Percentiles rank a stretch among this genome's conserved stretches.
These are phyloP conservation scores for Coregonus ussuriensis DNA, from an alignment of 2,797 vertebrate genomes.

Conservation along the genomic window DNA sequence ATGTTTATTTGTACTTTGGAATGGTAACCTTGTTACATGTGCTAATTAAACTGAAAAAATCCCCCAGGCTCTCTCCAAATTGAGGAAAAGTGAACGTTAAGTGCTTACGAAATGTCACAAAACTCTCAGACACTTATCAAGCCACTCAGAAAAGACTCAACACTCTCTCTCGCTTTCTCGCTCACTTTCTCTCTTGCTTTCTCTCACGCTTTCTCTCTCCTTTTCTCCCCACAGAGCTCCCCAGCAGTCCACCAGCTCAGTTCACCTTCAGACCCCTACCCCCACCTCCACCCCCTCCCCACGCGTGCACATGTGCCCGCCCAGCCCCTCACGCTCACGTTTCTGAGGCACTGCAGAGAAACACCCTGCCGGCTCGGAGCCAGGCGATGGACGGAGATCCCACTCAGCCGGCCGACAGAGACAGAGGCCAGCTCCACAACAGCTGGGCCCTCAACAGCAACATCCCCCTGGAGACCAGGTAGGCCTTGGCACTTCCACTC, in stretches of 20 bases:
- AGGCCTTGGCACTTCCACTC: neutral
- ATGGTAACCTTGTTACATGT: too few species aligned
- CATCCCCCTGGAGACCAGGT: constrained; percentile 89
- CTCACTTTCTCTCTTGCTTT: neutral
- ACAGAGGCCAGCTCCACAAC: constrained; percentile 78
- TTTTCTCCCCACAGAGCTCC: constrained; percentile 71
- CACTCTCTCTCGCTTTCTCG: neutral
- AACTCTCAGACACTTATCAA: neutral
- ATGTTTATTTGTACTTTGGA: neutral
- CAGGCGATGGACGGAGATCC: constrained; percentile 76
- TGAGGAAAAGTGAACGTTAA: neutral
- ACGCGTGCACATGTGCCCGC: constrained; percentile 79
- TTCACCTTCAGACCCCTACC: constrained; percentile 85
- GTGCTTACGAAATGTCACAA: neutral
- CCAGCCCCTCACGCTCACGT: constrained; percentile 65
- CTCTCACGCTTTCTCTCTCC: constrained; percentile 4
- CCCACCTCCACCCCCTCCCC: constrained; percentile 76
- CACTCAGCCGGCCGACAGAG: constrained; percentile 51
- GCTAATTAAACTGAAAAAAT: too few species aligned
- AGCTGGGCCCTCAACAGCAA: constrained; percentile 90
- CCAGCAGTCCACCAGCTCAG: constrained; percentile 79
- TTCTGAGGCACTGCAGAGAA: constrained; percentile 79
- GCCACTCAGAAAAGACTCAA: neutral
- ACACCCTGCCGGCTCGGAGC: constrained; percentile 82
- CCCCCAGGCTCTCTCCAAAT: neutral